Evolutionary conservation across 2,888 invertebrate species (phyloP), one percentile per base, ranked within the genome.

Genomic region (Podotricha telesiphe): DNA sequence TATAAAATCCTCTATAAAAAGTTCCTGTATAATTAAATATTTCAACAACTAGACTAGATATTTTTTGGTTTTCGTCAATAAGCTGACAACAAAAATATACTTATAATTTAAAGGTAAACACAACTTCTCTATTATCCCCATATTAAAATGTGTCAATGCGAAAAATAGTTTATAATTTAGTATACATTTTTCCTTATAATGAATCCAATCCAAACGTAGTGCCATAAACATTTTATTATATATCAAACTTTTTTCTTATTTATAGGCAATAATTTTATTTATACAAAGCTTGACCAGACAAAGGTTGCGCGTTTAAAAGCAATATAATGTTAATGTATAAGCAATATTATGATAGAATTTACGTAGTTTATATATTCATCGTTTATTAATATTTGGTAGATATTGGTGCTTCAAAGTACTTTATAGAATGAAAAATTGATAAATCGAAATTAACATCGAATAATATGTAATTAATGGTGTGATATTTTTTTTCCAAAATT

Each of bases 311-410:
- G 86, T 85, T 72, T 79, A 80, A 37, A 91, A 92, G 92, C 92
- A 92, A 92, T 92, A 92, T 88, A 76, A 87, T 78, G 87, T 88
- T 88, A 92, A 85, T 82, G 76, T 75, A 88, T 87, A 89, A 93
- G 92, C 91, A 92, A 92, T 92, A 93, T 79, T 89, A 88, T 70
- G 73, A 78, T 91, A 91, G 85, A 81, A 77, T 81, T 83, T 82
- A 85, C 62, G 75, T 84, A 85, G 81, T 77, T 76, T 76, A 80
- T 77, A 82, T 77, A 82, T 80, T 80, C 77, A 78, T 86, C 79
- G 79, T 84, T 83, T 86, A 86, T 83, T 81, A 76, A 80, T 78
- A 80, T 80, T 86, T 84, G 89, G 55, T 55, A 55, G 55, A 37
- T 55, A 55, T 55, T 55, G 55, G 91, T 91, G 90, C 90, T 90